A percentile compares a stretch with the other conserved stretches of the same genome.
These are phyloP conservation scores for Hormaphis cornu DNA, from an alignment of 1,140 invertebrate genomes.

Conservation along the genomic window DNA sequence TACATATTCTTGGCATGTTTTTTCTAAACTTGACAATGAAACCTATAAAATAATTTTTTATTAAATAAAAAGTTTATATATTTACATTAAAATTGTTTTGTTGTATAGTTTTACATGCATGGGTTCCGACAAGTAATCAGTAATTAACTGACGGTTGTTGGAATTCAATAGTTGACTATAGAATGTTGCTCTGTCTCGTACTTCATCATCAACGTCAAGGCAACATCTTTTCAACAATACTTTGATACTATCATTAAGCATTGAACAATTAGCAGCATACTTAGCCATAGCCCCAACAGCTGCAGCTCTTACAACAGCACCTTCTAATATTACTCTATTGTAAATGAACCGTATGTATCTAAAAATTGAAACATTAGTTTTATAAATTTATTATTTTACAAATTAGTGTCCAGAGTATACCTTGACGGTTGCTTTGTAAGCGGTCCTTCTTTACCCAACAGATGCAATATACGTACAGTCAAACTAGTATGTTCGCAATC, in stretches of 20 bases:
- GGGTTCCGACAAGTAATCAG: conserved; percentile 75
- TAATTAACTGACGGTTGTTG: conserved; percentile 58
- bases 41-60: conserved; percentile 47
- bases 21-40: conserved; percentile 76
- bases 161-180: conserved; percentile 76
- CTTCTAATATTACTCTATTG: conserved; percentile 95
- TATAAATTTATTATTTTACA: background rate
- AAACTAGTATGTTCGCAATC: conserved; percentile 97
- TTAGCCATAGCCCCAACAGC: conserved; percentile 95
- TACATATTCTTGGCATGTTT: conserved; percentile 59
- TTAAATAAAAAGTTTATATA: background rate
- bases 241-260: conserved; percentile 77
- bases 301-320: conserved; percentile 85
- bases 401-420: conserved; percentile 35
- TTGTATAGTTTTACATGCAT: conserved; percentile 45
- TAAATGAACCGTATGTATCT: conserved; percentile 98
- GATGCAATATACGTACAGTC: conserved; percentile 91
- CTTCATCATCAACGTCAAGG: conserved; percentile 96
- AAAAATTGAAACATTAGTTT: conserved; percentile 30
- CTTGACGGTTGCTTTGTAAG: conserved; percentile 84
- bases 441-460: conserved; percentile 95
- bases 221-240: conserved; percentile 78
- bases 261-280: conserved; percentile 91
- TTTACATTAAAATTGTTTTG: background rate
- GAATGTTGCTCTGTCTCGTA: conserved; percentile 94